Evolutionary conservation across 2,113 vertebrate genomes (phyloP), one percentile per base, ranked within the genome.

Genomic region (Clupea harengus): DNA sequence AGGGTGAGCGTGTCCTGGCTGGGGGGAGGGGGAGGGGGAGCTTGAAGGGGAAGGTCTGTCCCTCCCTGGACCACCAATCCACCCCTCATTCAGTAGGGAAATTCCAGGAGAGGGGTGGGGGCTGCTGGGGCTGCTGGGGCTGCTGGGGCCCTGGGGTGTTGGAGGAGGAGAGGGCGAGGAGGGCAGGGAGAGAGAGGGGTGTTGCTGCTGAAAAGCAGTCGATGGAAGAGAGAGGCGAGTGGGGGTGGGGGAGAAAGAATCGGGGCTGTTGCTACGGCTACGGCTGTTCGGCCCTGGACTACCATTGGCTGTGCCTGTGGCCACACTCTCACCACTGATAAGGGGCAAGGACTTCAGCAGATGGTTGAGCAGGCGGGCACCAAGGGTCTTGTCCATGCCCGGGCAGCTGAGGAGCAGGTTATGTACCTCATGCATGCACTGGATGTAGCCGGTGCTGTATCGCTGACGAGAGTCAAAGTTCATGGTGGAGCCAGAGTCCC

Each of bases 401-500:
- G 89, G 88, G 89, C 90, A 93, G 87, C 84, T 91, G n/a, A 92
- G 85, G 22, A 93, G 90, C 54, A 93, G 87, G 86, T 93, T 93
- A 83, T 93, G 92, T n/a, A 93, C 92, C 90, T 93, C 92, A 0
- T 93, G 92, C 89, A 93, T 91, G 87, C 92, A 93, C 72, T 93
- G 92, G 50, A 93, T 93, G 82, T 93, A 93, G 45, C 92, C 92
- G 15, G 86, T 91, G 54, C 92, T 90, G 88, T 92, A 93, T 20
- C 92, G 90, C 84, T 93, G 92, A 45, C 86, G 92, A 17, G 91
- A 91, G 67, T 93, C 92, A 44, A 91, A 90, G 10, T 87, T 88
- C 57, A 67, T 81, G 81, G 54, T 86, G 50, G 86, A 85, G 25
- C 86, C 83, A 54, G 84, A 45, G 75, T 50, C 86, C 25, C 83